Evolutionary conservation across 2,797 vertebrate genomes (phyloP).

Genomic region (Mus minutoides): DNA sequence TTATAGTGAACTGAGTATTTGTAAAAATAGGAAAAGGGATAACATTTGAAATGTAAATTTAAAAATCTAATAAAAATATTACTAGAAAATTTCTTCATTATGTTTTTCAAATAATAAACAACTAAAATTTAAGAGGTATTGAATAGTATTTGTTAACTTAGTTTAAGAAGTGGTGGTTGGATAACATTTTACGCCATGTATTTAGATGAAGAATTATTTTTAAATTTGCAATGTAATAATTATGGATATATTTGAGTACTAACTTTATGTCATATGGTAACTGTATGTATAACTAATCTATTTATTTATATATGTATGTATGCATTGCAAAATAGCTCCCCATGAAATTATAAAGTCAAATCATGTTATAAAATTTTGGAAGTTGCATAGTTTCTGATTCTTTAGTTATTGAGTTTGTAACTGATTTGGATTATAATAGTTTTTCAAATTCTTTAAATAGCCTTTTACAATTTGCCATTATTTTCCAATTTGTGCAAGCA

Average conservation of each 20-base stretch:
- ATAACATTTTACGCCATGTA: neutral
- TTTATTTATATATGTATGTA: neutral
- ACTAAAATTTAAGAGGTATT: neutral
- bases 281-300: neutral
- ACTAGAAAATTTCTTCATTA: neutral
- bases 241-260: neutral
- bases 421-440: neutral
- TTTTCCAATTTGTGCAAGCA: neutral
- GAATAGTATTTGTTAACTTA: neutral
- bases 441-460: conserved; percentile 2
- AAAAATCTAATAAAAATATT: too few species aligned
- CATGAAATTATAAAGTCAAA: neutral
- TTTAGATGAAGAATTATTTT: neutral
- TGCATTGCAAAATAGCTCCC: neutral
- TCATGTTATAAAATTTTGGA: neutral
- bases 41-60: too few species aligned
- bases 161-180: neutral
- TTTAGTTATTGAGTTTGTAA: neutral
- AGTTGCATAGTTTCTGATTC: neutral
- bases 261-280: neutral
- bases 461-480: neutral
- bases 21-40: neutral
- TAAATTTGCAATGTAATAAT: neutral
- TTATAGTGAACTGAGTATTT: neutral
- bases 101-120: neutral